These are phyloP conservation scores for Lamproptera curius DNA, from an alignment of 2,888 invertebrate species.

Conservation along the genomic window DNA sequence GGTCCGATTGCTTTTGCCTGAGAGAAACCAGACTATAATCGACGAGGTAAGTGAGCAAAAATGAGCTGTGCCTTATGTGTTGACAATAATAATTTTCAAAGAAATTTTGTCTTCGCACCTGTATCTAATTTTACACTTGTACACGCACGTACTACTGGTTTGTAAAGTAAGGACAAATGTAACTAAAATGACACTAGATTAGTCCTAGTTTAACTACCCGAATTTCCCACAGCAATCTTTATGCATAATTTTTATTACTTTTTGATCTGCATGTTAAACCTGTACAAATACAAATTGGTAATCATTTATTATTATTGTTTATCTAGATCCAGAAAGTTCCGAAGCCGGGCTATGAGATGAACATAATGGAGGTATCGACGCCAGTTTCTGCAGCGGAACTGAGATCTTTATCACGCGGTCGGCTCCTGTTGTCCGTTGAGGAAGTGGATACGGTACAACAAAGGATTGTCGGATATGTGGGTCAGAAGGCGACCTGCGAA, in stretches of 20 bases:
- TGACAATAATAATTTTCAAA: background rate
- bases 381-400: slow-evolving; percentile 87
- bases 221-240: too few species aligned
- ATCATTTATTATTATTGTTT: background rate
- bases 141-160: too few species aligned
- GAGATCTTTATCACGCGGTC: slow-evolving; percentile 86
- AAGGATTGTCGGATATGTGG: slow-evolving; percentile 83
- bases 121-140: too few species aligned
- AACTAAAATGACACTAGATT: too few species aligned
- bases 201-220: too few species aligned
- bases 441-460: slow-evolving; percentile 82
- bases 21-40: slow-evolving; percentile 85
- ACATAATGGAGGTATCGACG: slow-evolving; percentile 87
- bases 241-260: too few species aligned
- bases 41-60: slow-evolving; percentile 77
- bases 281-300: too few species aligned
- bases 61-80: background rate
- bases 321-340: slow-evolving; percentile 77
- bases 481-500: slow-evolving; percentile 88
- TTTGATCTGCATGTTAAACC: too few species aligned
- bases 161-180: too few species aligned
- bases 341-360: slow-evolving; percentile 87
- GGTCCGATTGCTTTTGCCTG: slow-evolving; percentile 83
- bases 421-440: slow-evolving; percentile 83
- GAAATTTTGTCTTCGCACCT: too few species aligned